Evolutionary conservation across 2,797 vertebrate species (phyloP), one percentile per base, ranked within the genome.

Genomic region (Anabacerthia variegaticeps): DNA sequence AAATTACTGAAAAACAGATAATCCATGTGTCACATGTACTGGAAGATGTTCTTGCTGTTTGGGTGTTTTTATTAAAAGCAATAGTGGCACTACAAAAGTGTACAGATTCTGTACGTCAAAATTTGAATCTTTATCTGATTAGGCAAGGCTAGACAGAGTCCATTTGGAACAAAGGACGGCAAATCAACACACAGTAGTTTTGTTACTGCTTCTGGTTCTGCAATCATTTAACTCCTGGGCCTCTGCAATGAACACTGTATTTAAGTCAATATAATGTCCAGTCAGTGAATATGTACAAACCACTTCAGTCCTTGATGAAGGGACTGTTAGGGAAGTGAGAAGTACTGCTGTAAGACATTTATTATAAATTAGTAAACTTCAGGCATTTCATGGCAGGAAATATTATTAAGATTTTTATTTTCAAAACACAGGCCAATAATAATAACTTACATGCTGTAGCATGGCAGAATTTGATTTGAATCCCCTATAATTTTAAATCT

Each of bases 81-180:
- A 10, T 37, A 76, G 67, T 4, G 15, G 17, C 62, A 51, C 32
- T 41, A 68, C n/a, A 49, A 48, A 86, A 74, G 30, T 2, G 7
- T 32, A 87, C 5, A 66, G 55, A 39, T 73, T 80, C 44, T 63
- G 7, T 63, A 48, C 6, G 32, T 32, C 7, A 67, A 71, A 80
- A 75, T 37, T 24, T n/a, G 28, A 63, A 44, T 61, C 39, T 75
- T 72, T 6, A 76, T 24, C 43, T 51, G 22, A 77, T 27, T 48
- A 89, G 21, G 14, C 9, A 55, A 69, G 55, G 73, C 34, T 34
- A 44, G 63, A 34, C 28, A 51, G 41, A 72, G n/a, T 43, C 22
- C 0, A 0, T 51, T 77, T 36, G n/a, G 56, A 71, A 27, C 7
- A 68, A 30, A 44, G 18, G 16, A 77, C 0, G 0, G 56, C 51